A percentile compares a stretch with the other conserved stretches of the same genome.
phyloP scores from a whole-genome alignment of 2,888 invertebrate species.

The Coelinius sp. region DNA sequence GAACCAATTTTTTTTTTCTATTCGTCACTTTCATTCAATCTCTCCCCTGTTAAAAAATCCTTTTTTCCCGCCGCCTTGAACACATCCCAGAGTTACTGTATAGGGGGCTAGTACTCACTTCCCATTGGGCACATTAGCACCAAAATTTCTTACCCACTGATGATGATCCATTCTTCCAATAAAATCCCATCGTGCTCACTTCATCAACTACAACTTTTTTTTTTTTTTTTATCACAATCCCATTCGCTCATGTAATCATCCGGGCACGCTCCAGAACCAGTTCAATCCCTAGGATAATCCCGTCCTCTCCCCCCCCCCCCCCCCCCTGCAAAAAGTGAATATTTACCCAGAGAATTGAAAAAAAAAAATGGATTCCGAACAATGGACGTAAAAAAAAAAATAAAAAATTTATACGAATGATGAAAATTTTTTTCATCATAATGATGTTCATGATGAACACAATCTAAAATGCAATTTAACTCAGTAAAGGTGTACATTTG shows the following conservation, averaged over 20 bases:
- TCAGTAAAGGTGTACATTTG: conserved; percentile 38
- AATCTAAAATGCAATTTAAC: conserved; percentile 22
- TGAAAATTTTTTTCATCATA: not conserved
- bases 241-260: not conserved
- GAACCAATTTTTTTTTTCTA: conserved; percentile 55
- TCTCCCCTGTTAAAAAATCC: conserved; percentile 36
- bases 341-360: not conserved
- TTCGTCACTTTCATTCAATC: conserved; percentile 21
- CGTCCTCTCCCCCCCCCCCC: not conserved
- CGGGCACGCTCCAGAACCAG: not conserved
- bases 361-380: not conserved
- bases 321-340: not conserved
- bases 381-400: not conserved
- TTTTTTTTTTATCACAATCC: conserved; percentile 25
- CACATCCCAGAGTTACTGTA: conserved; percentile 41
- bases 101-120: conserved; percentile 34
- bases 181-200: conserved; percentile 2
- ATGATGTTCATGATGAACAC: not conserved
- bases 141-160: not conserved
- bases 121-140: conserved; percentile 56
- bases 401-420: conserved; percentile 7
- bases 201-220: not conserved
- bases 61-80: conserved; percentile 41
- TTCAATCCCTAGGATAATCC: not conserved
- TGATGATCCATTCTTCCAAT: not conserved